Evolutionary conservation across 2,797 vertebrate genomes (phyloP).

Genomic region (Acrocephalus scirpaceus): DNA sequence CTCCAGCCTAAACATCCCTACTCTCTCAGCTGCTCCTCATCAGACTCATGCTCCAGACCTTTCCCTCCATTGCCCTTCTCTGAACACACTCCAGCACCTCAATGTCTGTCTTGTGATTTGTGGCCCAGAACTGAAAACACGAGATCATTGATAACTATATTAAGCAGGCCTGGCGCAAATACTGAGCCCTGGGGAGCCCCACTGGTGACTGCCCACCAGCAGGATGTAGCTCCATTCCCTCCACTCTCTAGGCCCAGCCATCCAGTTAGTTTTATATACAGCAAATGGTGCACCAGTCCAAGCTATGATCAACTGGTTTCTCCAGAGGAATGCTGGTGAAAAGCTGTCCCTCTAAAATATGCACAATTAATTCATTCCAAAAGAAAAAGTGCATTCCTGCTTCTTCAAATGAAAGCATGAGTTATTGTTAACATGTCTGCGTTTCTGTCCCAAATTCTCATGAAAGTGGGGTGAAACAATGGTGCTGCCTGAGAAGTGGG

Average conservation of each 20-base stretch:
- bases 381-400: not conserved
- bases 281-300: not conserved
- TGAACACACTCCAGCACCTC: accelerated
- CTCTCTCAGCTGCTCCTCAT: not conserved
- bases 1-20: not conserved
- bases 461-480: not conserved
- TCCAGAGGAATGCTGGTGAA: not conserved
- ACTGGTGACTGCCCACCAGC: not conserved
- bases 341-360: not conserved
- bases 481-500: not conserved
- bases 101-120: accelerated
- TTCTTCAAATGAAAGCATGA: not conserved
- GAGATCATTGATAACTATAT: not conserved
- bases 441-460: not conserved
- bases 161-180: not conserved
- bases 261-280: not conserved
- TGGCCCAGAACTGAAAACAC: not conserved
- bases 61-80: not conserved
- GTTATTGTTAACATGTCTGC: not conserved
- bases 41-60: not conserved
- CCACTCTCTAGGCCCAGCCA: not conserved
- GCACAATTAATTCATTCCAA: not conserved
- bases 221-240: not conserved
- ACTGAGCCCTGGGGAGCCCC: not conserved
- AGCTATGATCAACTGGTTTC: not conserved